These are phyloP conservation scores for Anoura caudifer DNA, from an alignment of 2,113 vertebrate species.

Conservation along the genomic window DNA sequence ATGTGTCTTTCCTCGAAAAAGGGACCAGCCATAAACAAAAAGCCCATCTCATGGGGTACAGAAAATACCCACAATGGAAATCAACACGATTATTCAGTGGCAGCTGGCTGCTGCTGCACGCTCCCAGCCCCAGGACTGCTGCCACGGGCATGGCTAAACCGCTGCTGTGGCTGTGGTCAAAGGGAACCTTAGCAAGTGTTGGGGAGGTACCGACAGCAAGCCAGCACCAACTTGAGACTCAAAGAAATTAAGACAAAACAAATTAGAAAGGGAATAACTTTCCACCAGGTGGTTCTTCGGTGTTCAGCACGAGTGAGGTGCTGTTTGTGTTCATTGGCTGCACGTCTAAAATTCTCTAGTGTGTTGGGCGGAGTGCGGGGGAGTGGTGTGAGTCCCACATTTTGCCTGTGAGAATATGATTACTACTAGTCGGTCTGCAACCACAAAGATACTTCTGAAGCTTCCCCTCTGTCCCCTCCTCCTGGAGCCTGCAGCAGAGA, in stretches of 20 bases:
- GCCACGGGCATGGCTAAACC: too few relatives aligned
- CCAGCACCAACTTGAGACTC: neutral
- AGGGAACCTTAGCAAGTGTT: neutral
- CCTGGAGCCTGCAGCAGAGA: neutral
- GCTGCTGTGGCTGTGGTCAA: neutral
- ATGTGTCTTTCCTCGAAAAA: neutral
- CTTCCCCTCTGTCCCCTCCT: neutral
- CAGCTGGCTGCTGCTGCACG: neutral
- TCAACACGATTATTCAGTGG: accelerated
- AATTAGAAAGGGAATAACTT: neutral
- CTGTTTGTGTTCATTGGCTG: accelerated
- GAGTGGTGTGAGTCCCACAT: too few relatives aligned
- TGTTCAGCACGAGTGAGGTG: neutral
- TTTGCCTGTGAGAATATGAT: neutral
- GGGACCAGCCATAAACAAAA: neutral
- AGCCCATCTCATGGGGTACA: neutral
- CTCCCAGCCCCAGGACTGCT: neutral
- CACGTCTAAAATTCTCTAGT: neutral
- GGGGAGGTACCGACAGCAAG: neutral
- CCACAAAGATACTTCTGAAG: neutral
- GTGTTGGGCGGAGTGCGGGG: neutral
- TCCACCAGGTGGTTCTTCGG: neutral
- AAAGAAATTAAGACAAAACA: neutral
- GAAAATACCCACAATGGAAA: neutral
- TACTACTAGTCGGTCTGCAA: neutral